Conservation (phyloP, 2,888 invertebrate genomes). For the Cistogaster globosa region DNA sequence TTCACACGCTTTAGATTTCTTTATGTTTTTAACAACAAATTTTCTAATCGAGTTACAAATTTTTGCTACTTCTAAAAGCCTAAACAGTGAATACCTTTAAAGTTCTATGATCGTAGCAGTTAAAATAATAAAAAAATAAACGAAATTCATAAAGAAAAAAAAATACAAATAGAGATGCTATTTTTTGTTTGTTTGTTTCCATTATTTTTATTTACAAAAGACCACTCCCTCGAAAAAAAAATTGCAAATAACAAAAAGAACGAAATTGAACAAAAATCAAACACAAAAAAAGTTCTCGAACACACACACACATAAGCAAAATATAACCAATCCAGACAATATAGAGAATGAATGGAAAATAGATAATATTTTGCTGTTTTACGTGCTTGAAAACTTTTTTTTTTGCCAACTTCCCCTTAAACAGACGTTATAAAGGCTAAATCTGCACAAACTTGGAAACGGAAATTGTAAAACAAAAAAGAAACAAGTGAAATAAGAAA, state of each 20-base stretch:
- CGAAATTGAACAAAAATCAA: constrained; percentile 23
- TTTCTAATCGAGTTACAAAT: too few relatives aligned
- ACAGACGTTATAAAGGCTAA: constrained; percentile 28
- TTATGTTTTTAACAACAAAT: too few relatives aligned
- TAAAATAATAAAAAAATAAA: constrained; percentile 3
- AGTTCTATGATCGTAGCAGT: constrained; percentile 22
- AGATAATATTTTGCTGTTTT: constrained; percentile 33
- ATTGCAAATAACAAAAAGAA: constrained; percentile 59
- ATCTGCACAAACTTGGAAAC: constrained; percentile 66
- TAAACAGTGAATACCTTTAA: constrained; percentile 54
- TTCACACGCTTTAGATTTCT: too few relatives aligned
- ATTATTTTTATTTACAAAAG: constrained; percentile 73
- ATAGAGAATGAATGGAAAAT: constrained; percentile 44
- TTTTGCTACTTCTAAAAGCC: neutral
- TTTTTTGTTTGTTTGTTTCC: constrained; percentile 51
- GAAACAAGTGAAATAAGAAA: constrained; percentile 1
- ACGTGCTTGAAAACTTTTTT: constrained; percentile 5
- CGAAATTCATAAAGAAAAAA: constrained; percentile 38
- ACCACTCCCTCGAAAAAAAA: constrained; percentile 79
- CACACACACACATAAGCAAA: constrained; percentile 47
- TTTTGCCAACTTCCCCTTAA: constrained; percentile 35
- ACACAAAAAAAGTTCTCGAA: constrained; percentile 27
- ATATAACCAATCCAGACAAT: constrained; percentile 76
- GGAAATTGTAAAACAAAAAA: constrained; percentile 43
- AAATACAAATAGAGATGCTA: constrained; percentile 58